Evolutionary conservation across 2,888 invertebrate species (phyloP).

Genomic region (Zaprionus lineosus): DNA sequence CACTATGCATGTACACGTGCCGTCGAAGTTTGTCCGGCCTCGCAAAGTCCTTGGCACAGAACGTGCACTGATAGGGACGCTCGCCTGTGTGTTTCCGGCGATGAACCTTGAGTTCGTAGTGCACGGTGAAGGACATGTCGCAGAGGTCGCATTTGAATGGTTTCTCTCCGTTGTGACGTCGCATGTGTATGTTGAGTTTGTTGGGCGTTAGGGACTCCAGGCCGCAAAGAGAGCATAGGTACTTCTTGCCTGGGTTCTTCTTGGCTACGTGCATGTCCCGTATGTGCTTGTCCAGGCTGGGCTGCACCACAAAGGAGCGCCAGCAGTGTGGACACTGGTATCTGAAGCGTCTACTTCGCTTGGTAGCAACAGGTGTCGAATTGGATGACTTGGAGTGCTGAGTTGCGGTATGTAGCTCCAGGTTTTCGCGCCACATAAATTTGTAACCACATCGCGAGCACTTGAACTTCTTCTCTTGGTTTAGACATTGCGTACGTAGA

Average conservation of each 20-base stretch:
- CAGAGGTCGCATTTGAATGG: conserved; percentile 87
- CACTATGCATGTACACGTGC: conserved; percentile 66
- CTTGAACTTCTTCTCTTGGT: conserved; percentile 71
- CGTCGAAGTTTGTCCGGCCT: conserved; percentile 83
- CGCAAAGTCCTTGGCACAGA: conserved; percentile 84
- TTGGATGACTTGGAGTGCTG: conserved; percentile 70
- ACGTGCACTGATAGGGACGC: conserved; percentile 84
- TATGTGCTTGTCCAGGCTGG: conserved; percentile 67
- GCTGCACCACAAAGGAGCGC: conserved; percentile 76
- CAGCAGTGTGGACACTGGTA: conserved; percentile 87
- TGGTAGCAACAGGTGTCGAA: conserved; percentile 82
- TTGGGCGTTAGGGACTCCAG: conserved; percentile 85
- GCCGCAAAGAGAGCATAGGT: conserved; percentile 85
- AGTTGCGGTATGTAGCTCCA: conserved; percentile 66
- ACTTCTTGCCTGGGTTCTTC: conserved; percentile 64
- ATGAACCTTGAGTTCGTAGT: conserved; percentile 86
- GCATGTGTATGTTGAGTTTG: conserved; percentile 86
- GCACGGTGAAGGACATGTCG: conserved; percentile 86
- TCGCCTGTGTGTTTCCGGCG: conserved; percentile 86
- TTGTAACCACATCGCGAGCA: conserved; percentile 79
- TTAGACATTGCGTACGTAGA: conserved; percentile 82
- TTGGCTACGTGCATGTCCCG: conserved; percentile 67
- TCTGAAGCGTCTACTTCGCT: conserved; percentile 54
- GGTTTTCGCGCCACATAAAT: conserved; percentile 81
- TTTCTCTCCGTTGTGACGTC: conserved; percentile 87